Evolutionary conservation across 2,888 invertebrate genomes (phyloP), one percentile per base, ranked within the genome.

Genomic region (Chydorus sphaericus): DNA sequence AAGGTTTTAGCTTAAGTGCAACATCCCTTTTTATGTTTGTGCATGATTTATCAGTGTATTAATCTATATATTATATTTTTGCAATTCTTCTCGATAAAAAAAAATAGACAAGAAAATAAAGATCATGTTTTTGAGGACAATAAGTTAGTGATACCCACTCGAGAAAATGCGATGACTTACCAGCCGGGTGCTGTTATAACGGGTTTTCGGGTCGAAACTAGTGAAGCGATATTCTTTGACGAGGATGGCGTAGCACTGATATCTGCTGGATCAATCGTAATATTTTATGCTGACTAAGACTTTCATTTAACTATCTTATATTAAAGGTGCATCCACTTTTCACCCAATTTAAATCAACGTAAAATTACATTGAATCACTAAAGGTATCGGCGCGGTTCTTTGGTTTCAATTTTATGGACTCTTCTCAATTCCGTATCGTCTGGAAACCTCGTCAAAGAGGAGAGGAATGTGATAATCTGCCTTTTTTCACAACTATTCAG

Each of bases 381-480:
- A n/a, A 55, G 49, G 48, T 49, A 11, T 36, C 26, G 36, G 36
- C 49, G 26, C 55, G 55, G 7, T 18, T 55, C n/a, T 55, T 55
- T 26, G 55, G 55, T 14, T 30, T 31, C 28, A 49, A 55, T 23
- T 49, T 55, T n/a, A 48, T n/a, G 6, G 26, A 33, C 26, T 23
- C 23, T 7, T 48, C 55, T 14, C 33, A 55, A 28, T 37, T 55
- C 23, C 55, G 55, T n/a, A 49, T 55, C 48, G 55, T 55, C 29
- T 8, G 30, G 28, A 28, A 20, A 14, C 31, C 36, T n/a, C 48
- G 49, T 29, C 23, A 55, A 16, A 30, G 55, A 33, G 49, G 49
- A 20, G 31, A 30, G 23, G 38, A 28, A 11, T 55, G 55, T 16
- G 55, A 55, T 16, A 49, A 55, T 33, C 28, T 55, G 48, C 55